These are phyloP conservation scores for Myrmophylax atrothorax DNA, from an alignment of 2,113 vertebrate genomes.

Conservation along the genomic window DNA sequence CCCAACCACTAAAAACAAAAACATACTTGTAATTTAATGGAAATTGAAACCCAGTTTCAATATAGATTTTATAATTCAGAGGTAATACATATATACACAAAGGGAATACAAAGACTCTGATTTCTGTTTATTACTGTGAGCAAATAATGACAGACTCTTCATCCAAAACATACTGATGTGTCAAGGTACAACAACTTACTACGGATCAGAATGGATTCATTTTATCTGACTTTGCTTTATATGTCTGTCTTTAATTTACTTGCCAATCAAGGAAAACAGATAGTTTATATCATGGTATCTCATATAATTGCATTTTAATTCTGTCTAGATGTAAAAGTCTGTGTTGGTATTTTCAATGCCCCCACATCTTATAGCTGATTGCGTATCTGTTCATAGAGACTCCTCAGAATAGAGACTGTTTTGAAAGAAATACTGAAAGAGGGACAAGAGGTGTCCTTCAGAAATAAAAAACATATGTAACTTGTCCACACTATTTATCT, in stretches of 20 bases:
- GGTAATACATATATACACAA: neutral
- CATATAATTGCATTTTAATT: neutral
- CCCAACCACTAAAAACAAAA: neutral
- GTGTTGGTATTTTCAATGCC: neutral
- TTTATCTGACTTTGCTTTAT: neutral
- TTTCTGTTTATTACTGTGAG: neutral
- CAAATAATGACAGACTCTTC: neutral
- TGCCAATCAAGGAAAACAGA: neutral
- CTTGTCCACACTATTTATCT: neutral
- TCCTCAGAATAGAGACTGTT: neutral
- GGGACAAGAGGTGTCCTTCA: neutral
- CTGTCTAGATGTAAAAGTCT: neutral
- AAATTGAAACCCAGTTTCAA: neutral
- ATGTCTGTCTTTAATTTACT: neutral
- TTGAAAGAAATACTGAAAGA: neutral
- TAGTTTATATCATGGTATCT: neutral
- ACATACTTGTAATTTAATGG: neutral
- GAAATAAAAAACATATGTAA: neutral
- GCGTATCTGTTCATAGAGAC: neutral
- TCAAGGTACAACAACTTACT: neutral
- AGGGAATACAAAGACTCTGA: neutral
- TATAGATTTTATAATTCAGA: neutral
- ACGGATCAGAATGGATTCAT: neutral
- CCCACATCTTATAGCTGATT: neutral
- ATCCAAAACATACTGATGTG: neutral